Percentiles rank a stretch among this genome's conserved stretches.
Evolutionary conservation across 1,140 invertebrate species (phyloP).

Genomic region (Zaprionus ornatus): DNA sequence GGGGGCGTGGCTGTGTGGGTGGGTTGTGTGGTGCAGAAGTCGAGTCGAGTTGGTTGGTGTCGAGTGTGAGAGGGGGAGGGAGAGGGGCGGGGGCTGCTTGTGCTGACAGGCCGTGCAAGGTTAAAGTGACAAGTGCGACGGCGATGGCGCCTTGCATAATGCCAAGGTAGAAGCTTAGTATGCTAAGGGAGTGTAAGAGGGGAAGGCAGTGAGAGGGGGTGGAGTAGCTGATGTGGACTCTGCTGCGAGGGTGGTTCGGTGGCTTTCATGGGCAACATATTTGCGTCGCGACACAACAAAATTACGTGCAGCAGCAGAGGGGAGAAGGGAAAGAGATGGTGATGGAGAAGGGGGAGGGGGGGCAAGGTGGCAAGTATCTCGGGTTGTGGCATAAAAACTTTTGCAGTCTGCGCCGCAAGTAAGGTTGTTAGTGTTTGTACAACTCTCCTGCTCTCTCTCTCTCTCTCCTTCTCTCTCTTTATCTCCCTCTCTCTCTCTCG

Average conservation of each 20-base stretch:
- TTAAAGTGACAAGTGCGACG: conserved; percentile 81
- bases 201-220: neutral
- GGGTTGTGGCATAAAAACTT: conserved; percentile 68
- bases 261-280: conserved; percentile 71
- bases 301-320: conserved; percentile 62
- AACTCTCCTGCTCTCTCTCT: conserved; percentile 21
- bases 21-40: neutral
- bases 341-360: neutral
- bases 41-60: neutral
- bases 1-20: neutral
- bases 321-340: no score
- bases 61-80: neutral
- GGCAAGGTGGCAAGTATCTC: conserved; percentile 35
- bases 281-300: conserved; percentile 81
- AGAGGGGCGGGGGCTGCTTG: conserved; percentile 16
- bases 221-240: neutral
- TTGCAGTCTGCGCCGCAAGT: conserved; percentile 61
- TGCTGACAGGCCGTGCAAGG: conserved; percentile 76
- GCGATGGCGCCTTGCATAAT: conserved; percentile 76
- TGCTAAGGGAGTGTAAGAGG: neutral
- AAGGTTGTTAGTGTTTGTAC: conserved; percentile 18
- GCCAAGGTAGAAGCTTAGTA: conserved; percentile 58
- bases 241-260: conserved; percentile 15
- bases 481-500: conserved; percentile 9
- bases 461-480: conserved; percentile 17